A percentile compares a stretch with the other conserved stretches of the same genome.
phyloP scores from a whole-genome alignment of 2,113 vertebrate genomes.

The Grammomys surdaster region DNA sequence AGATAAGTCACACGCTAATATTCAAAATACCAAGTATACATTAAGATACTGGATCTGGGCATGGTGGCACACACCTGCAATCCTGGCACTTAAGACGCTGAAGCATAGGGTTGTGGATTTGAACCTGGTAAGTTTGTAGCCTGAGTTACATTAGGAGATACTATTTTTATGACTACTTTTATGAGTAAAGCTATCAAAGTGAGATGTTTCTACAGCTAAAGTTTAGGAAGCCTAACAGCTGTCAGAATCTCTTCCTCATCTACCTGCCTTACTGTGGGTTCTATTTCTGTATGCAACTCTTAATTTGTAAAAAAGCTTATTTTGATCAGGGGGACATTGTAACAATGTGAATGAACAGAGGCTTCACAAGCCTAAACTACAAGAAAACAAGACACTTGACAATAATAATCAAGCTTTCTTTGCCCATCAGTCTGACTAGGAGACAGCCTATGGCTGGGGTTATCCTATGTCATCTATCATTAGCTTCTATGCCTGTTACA shows the following conservation, averaged over 20 bases:
- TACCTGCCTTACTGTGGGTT: background rate
- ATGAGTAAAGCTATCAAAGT: background rate
- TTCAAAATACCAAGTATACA: background rate
- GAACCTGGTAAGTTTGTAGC: background rate
- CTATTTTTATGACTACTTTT: background rate
- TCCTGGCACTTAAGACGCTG: background rate
- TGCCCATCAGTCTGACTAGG: background rate
- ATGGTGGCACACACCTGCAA: background rate
- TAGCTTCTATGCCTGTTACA: background rate
- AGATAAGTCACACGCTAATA: background rate
- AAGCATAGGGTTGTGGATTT: background rate
- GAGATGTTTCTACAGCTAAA: background rate
- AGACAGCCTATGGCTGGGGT: background rate
- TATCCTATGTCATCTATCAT: background rate
- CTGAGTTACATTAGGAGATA: no score
- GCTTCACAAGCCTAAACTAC: no score
- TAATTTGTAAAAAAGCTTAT: background rate
- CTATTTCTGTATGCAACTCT: background rate
- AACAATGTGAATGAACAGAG: background rate
- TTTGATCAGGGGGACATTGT: background rate
- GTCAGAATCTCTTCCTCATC: background rate
- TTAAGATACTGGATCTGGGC: background rate
- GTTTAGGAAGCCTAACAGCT: no score
- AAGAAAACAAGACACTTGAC: background rate
- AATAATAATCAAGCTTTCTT: background rate